phyloP scores from a whole-genome alignment of 2,113 vertebrate genomes.

The Oreotragus oreotragus region DNA sequence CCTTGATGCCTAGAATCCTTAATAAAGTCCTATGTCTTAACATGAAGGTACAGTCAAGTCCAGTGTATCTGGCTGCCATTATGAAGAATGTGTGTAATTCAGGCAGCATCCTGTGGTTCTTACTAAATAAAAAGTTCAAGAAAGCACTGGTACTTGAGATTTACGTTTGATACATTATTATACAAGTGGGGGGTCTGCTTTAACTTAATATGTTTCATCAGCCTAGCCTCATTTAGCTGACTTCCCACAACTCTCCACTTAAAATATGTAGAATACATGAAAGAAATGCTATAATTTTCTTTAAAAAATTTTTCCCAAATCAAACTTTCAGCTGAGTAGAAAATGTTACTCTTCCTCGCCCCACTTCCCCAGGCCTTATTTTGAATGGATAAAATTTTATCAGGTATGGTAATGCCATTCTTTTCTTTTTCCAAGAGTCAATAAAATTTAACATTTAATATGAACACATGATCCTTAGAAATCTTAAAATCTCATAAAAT shows the following conservation, averaged over 20 bases:
- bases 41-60: background rate
- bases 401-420: background rate
- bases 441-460: background rate
- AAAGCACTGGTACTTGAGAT: background rate
- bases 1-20: background rate
- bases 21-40: background rate
- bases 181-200: background rate
- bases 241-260: background rate
- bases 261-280: background rate
- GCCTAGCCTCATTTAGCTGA: background rate
- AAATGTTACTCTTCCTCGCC: background rate
- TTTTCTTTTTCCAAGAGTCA: background rate
- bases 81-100: background rate
- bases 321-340: background rate
- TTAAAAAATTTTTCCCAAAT: background rate
- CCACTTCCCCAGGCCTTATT: rapidly evolving
- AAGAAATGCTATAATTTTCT: background rate
- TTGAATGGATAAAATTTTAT: background rate
- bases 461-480: background rate
- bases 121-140: background rate
- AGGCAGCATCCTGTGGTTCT: background rate
- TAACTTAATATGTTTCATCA: background rate
- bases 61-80: background rate
- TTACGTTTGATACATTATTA: background rate
- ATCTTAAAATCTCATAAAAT: background rate